A percentile compares a stretch with the other conserved stretches of the same genome.
Evolutionary conservation across 1,140 invertebrate genomes (phyloP).

Genomic region (Triops cancriformis): DNA sequence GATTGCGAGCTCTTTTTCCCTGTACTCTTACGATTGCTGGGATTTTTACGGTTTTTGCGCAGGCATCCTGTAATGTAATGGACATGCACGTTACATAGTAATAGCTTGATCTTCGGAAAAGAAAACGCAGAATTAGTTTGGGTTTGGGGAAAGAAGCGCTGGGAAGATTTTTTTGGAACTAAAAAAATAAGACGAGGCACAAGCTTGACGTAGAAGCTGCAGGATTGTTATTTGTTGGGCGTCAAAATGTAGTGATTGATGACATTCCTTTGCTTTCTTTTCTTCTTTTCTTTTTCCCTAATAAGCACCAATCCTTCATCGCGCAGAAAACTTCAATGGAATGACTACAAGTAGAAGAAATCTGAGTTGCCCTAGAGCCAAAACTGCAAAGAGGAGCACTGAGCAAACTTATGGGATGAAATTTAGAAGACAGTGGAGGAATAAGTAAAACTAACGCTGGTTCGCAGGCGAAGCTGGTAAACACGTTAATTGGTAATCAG

Average conservation of each 20-base stretch:
- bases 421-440: neutral
- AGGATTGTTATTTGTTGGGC: neutral
- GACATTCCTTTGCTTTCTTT: neutral
- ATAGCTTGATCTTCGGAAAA: neutral
- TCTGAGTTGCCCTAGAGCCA: neutral
- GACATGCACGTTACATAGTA: neutral
- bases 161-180: neutral
- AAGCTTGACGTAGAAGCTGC: neutral
- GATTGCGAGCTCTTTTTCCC: neutral
- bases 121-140: neutral
- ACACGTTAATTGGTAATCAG: neutral
- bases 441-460: neutral
- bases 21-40: neutral
- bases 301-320: neutral
- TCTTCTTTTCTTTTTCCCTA: neutral
- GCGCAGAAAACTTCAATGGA: neutral
- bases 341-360: neutral
- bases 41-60: too few species aligned
- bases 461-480: neutral
- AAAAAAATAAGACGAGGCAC: neutral
- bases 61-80: neutral
- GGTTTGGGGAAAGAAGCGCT: neutral
- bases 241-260: neutral
- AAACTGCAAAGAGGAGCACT: neutral
- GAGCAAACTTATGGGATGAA: neutral